Conservation (phyloP, 2,113 vertebrate species). For the Spheniscus mendiculus region DNA sequence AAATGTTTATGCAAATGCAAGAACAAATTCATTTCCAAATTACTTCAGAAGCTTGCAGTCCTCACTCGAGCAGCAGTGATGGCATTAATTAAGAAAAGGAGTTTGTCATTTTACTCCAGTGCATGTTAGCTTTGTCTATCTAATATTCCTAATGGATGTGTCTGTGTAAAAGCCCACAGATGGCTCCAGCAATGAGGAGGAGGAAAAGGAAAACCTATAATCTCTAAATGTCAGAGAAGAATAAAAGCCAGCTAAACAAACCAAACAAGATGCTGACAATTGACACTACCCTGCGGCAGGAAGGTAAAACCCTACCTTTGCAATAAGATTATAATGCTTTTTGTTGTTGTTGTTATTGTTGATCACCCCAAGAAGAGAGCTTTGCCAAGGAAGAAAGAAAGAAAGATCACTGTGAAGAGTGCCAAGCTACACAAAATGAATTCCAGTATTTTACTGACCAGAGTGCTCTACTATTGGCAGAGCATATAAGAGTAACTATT, state of each 20-base stretch:
- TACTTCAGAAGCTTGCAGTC: not conserved
- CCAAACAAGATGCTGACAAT: constrained; percentile 10
- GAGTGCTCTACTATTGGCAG: not conserved
- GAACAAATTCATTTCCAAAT: not conserved
- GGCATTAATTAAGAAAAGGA: constrained; percentile 37
- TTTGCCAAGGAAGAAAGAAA: not conserved
- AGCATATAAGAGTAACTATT: not conserved
- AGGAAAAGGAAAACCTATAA: constrained; percentile 44
- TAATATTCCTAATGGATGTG: constrained; percentile 51
- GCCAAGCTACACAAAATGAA: not conserved
- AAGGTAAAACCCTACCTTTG: not conserved
- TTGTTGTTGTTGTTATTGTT: not conserved
- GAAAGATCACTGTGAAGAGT: not conserved
- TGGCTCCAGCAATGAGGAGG: constrained; percentile 30
- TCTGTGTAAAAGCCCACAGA: constrained; percentile 42
- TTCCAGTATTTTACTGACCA: constrained; percentile 15
- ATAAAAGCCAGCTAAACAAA: constrained; percentile 57
- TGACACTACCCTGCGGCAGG: not conserved
- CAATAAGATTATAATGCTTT: not conserved
- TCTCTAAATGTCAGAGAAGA: constrained; percentile 48
- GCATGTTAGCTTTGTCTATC: constrained; percentile 26
- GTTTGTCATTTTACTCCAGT: constrained; percentile 2
- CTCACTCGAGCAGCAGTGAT: not conserved
- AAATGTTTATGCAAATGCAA: not conserved
- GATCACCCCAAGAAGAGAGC: not conserved